These are phyloP conservation scores for Gadus chalcogrammus DNA, from an alignment of 2,113 vertebrate species.

Conservation along the genomic window DNA sequence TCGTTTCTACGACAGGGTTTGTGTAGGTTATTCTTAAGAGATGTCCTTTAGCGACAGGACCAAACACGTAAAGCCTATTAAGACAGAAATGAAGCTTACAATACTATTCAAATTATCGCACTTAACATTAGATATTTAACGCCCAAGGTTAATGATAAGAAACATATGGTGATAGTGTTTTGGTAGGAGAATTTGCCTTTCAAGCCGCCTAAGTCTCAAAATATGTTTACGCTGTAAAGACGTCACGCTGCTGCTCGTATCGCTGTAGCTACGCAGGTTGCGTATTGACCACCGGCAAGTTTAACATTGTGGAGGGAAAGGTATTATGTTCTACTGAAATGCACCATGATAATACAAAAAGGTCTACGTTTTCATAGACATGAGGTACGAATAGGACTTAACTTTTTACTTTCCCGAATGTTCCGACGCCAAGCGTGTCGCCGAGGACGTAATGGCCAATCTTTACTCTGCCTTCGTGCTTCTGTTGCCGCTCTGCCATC, in stretches of 20 bases:
- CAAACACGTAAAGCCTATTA: no score
- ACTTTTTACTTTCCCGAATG: constrained; percentile 99
- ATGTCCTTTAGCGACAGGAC: no score
- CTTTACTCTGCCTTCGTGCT: constrained; percentile 93
- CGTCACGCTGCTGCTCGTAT: not conserved
- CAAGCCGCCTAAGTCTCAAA: constrained; percentile 44
- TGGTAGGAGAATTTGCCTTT: constrained; percentile 37
- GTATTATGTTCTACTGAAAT: constrained; percentile 23
- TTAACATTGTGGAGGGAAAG: constrained; percentile 31
- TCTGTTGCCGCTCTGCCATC: constrained; percentile 93
- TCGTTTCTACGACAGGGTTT: no score
- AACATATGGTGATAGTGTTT: no score
- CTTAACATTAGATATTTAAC: no score
- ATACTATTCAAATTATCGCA: no score
- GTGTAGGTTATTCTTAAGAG: no score
- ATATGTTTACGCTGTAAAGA: constrained; percentile 21
- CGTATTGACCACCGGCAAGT: constrained; percentile 55
- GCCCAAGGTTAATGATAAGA: no score
- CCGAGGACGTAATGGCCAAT: constrained; percentile 95
- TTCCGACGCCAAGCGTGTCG: constrained; percentile 95
- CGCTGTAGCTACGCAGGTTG: constrained; percentile 39
- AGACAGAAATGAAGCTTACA: no score
- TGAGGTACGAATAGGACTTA: constrained; percentile 73
- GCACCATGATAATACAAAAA: constrained; percentile 7
- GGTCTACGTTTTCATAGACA: not conserved